phyloP scores from a whole-genome alignment of 92 coral and sea anemone species.

The Palythoa heliodiscus region DNA sequence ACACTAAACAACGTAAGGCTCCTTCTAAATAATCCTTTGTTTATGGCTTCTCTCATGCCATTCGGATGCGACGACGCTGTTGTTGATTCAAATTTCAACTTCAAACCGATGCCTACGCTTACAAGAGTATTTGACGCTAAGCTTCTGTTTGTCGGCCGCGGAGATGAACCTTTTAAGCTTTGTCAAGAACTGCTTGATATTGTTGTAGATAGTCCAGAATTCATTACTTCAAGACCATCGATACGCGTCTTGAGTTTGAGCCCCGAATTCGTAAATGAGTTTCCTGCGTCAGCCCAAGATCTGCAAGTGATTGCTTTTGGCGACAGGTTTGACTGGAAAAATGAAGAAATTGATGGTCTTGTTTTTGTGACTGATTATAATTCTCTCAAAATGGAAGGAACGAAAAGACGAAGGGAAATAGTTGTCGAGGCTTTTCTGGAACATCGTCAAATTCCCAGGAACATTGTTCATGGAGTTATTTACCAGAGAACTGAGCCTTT shows the following conservation, averaged over 20 bases:
- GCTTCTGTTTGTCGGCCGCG: conserved; percentile 71
- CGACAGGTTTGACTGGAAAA: conserved; percentile 75
- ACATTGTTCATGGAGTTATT: conserved; percentile 62
- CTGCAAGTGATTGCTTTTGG: conserved; percentile 79
- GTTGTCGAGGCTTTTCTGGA: conserved; percentile 69
- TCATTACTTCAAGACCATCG: conserved; percentile 65
- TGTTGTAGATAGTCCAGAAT: conserved; percentile 60
- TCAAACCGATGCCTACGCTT: conserved; percentile 23
- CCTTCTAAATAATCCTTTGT: background rate
- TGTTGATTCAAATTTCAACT: conserved; percentile 28
- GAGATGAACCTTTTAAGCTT: conserved; percentile 67
- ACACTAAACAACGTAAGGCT: background rate
- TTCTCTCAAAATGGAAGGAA: conserved; percentile 64
- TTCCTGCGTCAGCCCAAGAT: conserved; percentile 61
- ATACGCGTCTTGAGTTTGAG: conserved; percentile 73
- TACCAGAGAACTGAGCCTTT: conserved; percentile 71
- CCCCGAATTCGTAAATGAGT: conserved; percentile 63
- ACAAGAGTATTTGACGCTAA: conserved; percentile 72
- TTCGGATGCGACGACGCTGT: conserved; percentile 33
- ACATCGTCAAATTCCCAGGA: conserved; percentile 55
- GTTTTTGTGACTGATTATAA: conserved; percentile 77
- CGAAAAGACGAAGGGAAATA: conserved; percentile 60
- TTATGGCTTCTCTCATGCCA: conserved; percentile 34
- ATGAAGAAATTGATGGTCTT: conserved; percentile 68
- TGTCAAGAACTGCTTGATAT: conserved; percentile 72